Evolutionary conservation across 2,797 vertebrate species (phyloP), one percentile per base, ranked within the genome.

Genomic region (Anisognathus igniventris): DNA sequence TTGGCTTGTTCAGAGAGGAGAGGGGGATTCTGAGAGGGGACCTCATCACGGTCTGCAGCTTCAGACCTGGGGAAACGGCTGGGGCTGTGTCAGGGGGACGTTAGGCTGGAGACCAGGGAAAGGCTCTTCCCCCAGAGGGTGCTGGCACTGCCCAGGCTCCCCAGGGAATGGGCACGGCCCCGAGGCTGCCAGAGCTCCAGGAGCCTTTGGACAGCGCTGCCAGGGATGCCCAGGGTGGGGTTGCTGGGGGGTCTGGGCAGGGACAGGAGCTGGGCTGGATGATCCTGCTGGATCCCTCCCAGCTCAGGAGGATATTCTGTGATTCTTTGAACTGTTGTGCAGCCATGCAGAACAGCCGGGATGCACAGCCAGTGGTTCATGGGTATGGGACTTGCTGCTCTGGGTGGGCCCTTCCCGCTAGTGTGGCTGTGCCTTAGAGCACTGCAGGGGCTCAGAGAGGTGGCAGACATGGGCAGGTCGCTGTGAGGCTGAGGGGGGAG

Each of bases 231-330:
- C 66, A 78, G 66, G 44, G 1, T 48, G 58, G 50, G 16, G 1
- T 7, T 65, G 51, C 1, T 64, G 51, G 51, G 51, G 50, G 3
- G 23, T 8, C 54, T 72, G 37, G 1, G n/a, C 51, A 57, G 51
- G n/a, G 13, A 1, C 58, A 37, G 58, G 51, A 0, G 27, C 1
- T 71, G 74, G 1, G 0, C 22, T 57, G 13, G 18, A 0, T 6
- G 44, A 16, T 39, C 28, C 28, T 14, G 4, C 31, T 3, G 21
- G 28, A 17, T 30, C 24, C 21, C 30, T 57, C 6, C 35, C 64
- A 83, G 28, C 51, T 50, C 44, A 70, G 50, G n/a, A 27, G 50
- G 28, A 33, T 1, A 14, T 12, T 39, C 24, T 16, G 25, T 50
- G 24, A 33, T 27, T 27, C 7, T 22, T 9, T 44, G 37, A 74